These are phyloP conservation scores for Drosophila hamatofila DNA, from an alignment of 2,888 invertebrate species.

Conservation along the genomic window DNA sequence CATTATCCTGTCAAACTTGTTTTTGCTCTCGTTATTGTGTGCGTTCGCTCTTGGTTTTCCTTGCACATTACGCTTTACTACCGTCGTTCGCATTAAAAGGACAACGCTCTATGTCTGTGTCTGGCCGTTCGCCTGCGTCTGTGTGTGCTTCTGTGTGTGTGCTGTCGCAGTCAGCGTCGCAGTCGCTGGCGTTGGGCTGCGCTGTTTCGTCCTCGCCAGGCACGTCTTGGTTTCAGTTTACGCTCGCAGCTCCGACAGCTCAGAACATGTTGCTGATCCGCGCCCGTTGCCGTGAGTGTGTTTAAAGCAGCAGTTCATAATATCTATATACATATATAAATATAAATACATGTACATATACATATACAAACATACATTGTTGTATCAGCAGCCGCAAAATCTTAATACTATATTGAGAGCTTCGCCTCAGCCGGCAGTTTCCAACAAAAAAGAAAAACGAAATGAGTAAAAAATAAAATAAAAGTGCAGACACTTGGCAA, in stretches of 20 bases:
- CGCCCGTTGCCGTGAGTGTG: conserved; percentile 72
- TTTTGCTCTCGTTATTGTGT: conserved; percentile 57
- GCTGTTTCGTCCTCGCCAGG: conserved; percentile 66
- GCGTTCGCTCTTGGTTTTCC: conserved; percentile 60
- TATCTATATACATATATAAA: conserved; percentile 19
- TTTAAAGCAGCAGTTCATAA: conserved; percentile 57
- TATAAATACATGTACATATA: conserved; percentile 37
- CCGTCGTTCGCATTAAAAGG: conserved; percentile 77
- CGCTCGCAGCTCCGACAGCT: conserved; percentile 82
- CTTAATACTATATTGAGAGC: conserved; percentile 28
- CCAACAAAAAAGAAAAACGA: background rate
- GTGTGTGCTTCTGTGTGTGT: conserved; percentile 1
- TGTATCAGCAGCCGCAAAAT: conserved; percentile 17
- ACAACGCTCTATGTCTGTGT: conserved; percentile 70
- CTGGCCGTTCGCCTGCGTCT: conserved; percentile 22
- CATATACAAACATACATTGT: conserved; percentile 21
- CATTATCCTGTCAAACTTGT: conserved; percentile 76
- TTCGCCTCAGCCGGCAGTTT: conserved; percentile 12
- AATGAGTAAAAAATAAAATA: background rate
- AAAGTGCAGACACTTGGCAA: conserved; percentile 41
- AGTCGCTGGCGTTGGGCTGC: conserved; percentile 25
- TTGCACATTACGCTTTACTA: conserved; percentile 66
- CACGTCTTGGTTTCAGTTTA: conserved; percentile 76
- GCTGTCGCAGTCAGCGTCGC: conserved; percentile 31
- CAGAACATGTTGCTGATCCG: conserved; percentile 77